Evolutionary conservation across 2,113 vertebrate species (phyloP), one percentile per base, ranked within the genome.

Genomic region (Genyomyrus donnyi): DNA sequence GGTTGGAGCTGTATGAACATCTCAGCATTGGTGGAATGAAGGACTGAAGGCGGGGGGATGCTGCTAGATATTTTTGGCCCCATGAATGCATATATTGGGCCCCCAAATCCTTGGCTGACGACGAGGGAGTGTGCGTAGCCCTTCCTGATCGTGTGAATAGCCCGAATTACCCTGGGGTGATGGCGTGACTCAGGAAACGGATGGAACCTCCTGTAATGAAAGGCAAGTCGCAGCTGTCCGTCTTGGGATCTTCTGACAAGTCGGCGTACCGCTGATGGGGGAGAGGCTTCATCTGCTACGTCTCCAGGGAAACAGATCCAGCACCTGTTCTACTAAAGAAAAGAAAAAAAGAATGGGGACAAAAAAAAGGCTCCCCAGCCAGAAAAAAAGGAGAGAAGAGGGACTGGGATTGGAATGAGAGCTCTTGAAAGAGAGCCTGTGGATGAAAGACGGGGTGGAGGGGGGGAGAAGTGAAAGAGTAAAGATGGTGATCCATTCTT

Each of bases 311-410:
- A 46, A 50, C 7, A 3, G 88, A 19, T 21, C 27, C n/a, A 19
- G n/a, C 45, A 52, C 48, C 17, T 89, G n/a, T 89, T 39, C 24
- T 50, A 42, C 19, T 19, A 83, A 58, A 90, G 62, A 50, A 83
- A 58, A 90, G n/a, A 50, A 77, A 90, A 53, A 80, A 27, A 52
- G 56, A 42, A 87, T 49, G 62, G 50, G 45, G 49, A 66, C 70
- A 86, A 31, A 91, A 85, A 56, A 42, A 53, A 56, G 53, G 42
- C 24, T 35, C 52, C 27, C 17, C 35, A 62, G 52, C 5, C 17
- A 45, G 87, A 21, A 31, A 19, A 39, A 74, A 42, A 62, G 45
- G 42, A 87, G 88, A 88, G 90, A 70, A 15, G 49, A 50, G 17
- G 31, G 70, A 39, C 24, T 31, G 48, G 66, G 42, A 24, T 3